Evolutionary conservation across 2,888 invertebrate species (phyloP), one percentile per base, ranked within the genome.

Genomic region (Julus scandinavius): DNA sequence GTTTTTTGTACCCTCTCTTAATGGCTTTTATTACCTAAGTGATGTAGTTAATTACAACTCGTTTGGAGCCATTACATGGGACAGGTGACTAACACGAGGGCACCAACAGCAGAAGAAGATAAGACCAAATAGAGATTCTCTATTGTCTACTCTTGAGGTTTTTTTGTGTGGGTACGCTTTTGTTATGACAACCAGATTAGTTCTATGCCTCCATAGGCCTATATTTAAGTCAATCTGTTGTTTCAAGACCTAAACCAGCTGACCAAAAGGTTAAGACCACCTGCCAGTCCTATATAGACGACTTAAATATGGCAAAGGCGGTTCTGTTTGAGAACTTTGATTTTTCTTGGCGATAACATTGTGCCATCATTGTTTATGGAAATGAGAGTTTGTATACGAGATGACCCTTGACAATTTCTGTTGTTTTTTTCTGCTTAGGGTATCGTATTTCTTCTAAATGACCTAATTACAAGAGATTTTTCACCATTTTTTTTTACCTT

Each of bases 21-120:
- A 72, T 72, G 72, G 72, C 72, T 72, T 72, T 72, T 72, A 72
- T 72, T 72, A 20, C 72, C 72, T 72, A 72, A 72, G 72, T 72
- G 72, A 72, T 72, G 72, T 20, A 20, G 72, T 72, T 72, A 72
- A 72, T 72, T 72, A 72, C 72, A 20, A 72, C 72, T 20, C 29
- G 20, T 72, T 72, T 29, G 72, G 11, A 72, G 72, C 29, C 72
- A 72, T 72, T 72, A 72, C 72, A 72, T 29, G 72, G 72, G 72
- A 29, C 72, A 72, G 72, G 72, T 72, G 72, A 72, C 72, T 72
- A 20, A 29, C 72, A 72, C 72, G 72, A 72, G 72, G 7, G 72
- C 72, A 72, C 29, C 72, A 29, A 72, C 6, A 29, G 7, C 72
- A 29, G 20, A 20, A 72, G 72, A 72, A 29, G 29, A 72, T 7